phyloP scores from a whole-genome alignment of 2,113 vertebrate species.

The Cepphus grylle region DNA sequence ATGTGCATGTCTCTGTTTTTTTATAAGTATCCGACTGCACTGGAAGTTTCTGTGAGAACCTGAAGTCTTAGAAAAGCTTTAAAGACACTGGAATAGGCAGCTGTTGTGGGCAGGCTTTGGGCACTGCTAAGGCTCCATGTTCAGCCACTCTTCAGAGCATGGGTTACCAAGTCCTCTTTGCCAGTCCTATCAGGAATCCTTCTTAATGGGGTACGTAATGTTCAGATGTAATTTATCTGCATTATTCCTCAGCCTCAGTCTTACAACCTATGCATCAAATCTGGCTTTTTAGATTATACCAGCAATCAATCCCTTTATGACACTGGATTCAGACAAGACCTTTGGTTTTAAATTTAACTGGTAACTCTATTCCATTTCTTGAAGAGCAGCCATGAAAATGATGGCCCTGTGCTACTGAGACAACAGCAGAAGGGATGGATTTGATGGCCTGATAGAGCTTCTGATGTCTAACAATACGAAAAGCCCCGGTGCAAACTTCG shows the following conservation, averaged over 20 bases:
- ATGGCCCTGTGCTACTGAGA: background rate
- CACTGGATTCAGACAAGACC: background rate
- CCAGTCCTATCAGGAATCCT: background rate
- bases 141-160: background rate
- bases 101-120: background rate
- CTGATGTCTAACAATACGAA: background rate
- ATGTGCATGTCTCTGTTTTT: accelerated
- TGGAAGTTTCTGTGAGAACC: background rate
- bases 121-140: background rate
- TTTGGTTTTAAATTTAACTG: background rate
- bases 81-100: background rate
- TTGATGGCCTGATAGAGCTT: background rate
- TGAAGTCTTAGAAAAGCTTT: background rate
- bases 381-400: background rate
- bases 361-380: background rate
- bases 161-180: background rate
- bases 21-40: background rate
- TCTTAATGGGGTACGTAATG: background rate
- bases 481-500: background rate
- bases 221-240: background rate
- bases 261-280: background rate
- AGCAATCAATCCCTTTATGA: background rate
- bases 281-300: background rate
- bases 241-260: background rate
- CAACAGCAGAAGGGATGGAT: background rate